Conservation (phyloP, 2,113 vertebrate species). For the Colossoma macropomum region DNA sequence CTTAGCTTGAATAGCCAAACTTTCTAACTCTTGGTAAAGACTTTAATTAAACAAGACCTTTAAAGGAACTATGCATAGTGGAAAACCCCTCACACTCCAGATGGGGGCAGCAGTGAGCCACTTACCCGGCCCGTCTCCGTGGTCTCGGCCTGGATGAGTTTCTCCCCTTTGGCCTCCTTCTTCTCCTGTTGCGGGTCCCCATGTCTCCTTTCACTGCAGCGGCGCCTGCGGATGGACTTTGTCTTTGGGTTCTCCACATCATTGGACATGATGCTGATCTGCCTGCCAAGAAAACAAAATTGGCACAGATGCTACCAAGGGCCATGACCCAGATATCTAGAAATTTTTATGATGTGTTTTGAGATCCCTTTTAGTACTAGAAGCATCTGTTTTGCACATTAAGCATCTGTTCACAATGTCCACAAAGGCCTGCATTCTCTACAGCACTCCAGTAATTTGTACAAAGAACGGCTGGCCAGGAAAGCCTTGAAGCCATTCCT, state of each 20-base stretch:
- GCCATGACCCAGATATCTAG: not conserved
- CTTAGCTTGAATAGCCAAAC: not conserved
- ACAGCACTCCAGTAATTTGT: not conserved
- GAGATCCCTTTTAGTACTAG: not conserved
- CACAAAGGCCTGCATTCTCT: not conserved
- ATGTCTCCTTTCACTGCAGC: conserved; percentile 77
- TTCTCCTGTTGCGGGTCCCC: conserved; percentile 68
- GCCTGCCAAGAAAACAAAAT: conserved; percentile 70
- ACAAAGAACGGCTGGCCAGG: not conserved
- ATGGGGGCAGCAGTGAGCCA: not conserved
- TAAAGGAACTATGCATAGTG: not conserved
- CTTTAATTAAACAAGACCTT: no score
- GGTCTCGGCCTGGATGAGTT: conserved; percentile 87
- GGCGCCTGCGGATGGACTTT: conserved; percentile 75
- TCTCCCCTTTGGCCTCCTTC: conserved; percentile 65
- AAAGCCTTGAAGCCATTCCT: not conserved
- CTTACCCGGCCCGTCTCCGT: conserved; percentile 85
- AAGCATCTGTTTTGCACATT: conserved; percentile 6
- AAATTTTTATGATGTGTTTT: not conserved
- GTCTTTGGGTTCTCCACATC: conserved; percentile 82
- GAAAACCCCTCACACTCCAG: not conserved
- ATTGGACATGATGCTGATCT: conserved; percentile 88
- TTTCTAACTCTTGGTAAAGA: not conserved
- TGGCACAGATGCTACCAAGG: not conserved
- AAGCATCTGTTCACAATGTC: not conserved